A percentile compares a stretch with the other conserved stretches of the same genome.
Conservation (phyloP, 1,140 invertebrate genomes). For the Oncopodura yosiiana region DNA sequence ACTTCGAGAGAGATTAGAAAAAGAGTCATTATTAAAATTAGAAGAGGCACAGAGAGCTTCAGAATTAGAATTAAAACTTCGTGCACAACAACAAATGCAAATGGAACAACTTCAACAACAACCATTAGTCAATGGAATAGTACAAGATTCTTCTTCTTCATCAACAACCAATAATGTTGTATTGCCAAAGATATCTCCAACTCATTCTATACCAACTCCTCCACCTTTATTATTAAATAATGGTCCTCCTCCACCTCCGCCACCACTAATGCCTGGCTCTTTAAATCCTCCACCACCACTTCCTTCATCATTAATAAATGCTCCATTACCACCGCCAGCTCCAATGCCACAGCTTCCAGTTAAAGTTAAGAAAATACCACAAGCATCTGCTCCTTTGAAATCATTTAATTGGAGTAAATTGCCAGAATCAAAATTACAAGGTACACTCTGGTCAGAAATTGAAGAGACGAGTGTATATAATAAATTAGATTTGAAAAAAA, state of each 20-base stretch:
- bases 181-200: no score
- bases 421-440: constrained; percentile 47
- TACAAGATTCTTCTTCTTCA: not conserved
- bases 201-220: constrained; percentile 30
- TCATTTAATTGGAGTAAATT: constrained; percentile 75
- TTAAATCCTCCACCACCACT: constrained; percentile 36
- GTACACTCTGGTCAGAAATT: constrained; percentile 88
- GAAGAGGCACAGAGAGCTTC: constrained; percentile 71
- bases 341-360: constrained; percentile 43
- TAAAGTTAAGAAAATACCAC: constrained; percentile 67
- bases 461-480: constrained; percentile 88
- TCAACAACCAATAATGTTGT: no score
- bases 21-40: constrained; percentile 74
- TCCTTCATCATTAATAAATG: constrained; percentile 32
- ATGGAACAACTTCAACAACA: not conserved
- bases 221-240: constrained; percentile 14
- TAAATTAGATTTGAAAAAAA: constrained; percentile 79
- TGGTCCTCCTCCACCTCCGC: constrained; percentile 36
- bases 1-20: constrained; percentile 79
- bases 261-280: constrained; percentile 20
- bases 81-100: not conserved
- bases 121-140: constrained; percentile 38
- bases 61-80: constrained; percentile 52
- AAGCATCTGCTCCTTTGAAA: constrained; percentile 68
- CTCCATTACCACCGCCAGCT: constrained; percentile 44